Percentiles rank a stretch among this genome's conserved stretches.
phyloP scores from a whole-genome alignment of 2,113 vertebrate species.

The Nansenia antarctica region DNA sequence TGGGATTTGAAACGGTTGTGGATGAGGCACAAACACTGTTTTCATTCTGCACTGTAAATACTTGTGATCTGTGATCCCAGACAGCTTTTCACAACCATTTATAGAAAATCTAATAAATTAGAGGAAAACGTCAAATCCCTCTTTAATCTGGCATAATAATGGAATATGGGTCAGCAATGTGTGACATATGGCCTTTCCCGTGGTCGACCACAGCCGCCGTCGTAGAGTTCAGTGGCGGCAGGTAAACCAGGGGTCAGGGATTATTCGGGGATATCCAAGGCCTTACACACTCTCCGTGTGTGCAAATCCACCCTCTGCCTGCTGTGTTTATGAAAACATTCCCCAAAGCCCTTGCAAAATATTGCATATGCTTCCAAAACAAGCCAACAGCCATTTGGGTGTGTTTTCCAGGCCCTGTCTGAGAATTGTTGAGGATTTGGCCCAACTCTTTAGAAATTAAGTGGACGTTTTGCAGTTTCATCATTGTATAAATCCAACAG shows the following conservation, averaged over 20 bases:
- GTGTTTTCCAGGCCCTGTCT: slow-evolving; percentile 30
- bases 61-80: slow-evolving; percentile 12
- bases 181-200: slow-evolving; percentile 36
- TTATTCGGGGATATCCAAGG: slow-evolving; percentile 50
- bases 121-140: slow-evolving; percentile 39
- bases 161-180: slow-evolving; percentile 31
- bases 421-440: slow-evolving; percentile 22
- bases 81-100: slow-evolving; percentile 38
- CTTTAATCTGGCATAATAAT: slow-evolving; percentile 51
- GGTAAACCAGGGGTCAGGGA: slow-evolving; percentile 60
- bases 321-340: slow-evolving; percentile 59
- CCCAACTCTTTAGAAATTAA: neutral
- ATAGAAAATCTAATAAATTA: slow-evolving; percentile 51
- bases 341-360: slow-evolving; percentile 53
- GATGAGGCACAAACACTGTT: slow-evolving; percentile 3
- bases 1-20: slow-evolving; percentile 21
- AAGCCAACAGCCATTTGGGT: slow-evolving; percentile 34
- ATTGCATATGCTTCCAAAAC: slow-evolving; percentile 33
- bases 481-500: neutral
- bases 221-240: slow-evolving; percentile 32
- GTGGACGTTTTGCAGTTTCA: neutral
- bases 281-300: slow-evolving; percentile 35
- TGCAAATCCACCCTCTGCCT: slow-evolving; percentile 2
- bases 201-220: too few relatives aligned
- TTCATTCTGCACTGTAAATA: neutral